Conservation (phyloP, 2,113 vertebrate species). For the Dromiciops gliroides region DNA sequence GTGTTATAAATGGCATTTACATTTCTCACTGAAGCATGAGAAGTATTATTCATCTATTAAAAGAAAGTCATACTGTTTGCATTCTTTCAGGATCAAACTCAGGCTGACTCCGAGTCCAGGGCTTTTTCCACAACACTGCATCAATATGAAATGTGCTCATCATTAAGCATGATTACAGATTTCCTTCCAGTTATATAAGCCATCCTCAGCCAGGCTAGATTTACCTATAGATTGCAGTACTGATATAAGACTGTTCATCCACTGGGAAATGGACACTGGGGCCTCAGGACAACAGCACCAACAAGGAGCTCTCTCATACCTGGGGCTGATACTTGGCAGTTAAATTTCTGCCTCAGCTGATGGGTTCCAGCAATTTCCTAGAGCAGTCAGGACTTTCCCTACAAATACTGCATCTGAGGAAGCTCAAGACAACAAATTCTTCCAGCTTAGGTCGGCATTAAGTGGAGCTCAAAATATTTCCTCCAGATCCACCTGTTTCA, state of each 20-base stretch:
- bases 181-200: not conserved
- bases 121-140: not conserved
- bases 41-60: not conserved
- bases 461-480: not conserved
- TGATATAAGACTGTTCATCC: not conserved
- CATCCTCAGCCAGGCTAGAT: not conserved
- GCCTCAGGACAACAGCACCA: accelerated
- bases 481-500: conserved; percentile 1
- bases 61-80: not conserved
- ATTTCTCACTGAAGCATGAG: not conserved
- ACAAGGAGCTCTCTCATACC: accelerated
- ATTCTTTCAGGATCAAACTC: not conserved
- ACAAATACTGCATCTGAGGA: not conserved
- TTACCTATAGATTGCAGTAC: not conserved
- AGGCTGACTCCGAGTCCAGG: not conserved
- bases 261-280: not conserved
- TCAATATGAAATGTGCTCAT: not conserved
- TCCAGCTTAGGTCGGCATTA: not conserved
- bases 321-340: accelerated
- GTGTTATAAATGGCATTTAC: not conserved
- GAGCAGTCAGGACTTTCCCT: not conserved
- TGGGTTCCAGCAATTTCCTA: not conserved
- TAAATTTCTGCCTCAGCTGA: not conserved
- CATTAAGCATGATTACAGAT: not conserved
- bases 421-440: not conserved